These are phyloP conservation scores for Laspeyria flexula DNA, from an alignment of 2,888 invertebrate genomes.

Conservation along the genomic window DNA sequence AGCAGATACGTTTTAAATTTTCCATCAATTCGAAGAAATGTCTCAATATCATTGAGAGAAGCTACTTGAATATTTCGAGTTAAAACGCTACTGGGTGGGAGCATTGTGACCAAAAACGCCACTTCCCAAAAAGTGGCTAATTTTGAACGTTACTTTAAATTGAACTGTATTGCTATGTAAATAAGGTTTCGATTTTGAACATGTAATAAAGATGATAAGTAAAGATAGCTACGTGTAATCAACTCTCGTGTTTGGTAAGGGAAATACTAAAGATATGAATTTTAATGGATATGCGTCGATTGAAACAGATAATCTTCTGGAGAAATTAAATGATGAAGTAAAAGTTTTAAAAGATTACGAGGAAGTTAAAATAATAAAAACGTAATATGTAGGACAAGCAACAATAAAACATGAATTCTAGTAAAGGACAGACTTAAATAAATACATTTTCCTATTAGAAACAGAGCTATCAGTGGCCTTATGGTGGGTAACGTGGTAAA, in stretches of 20 bases:
- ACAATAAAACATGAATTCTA: too few relatives aligned
- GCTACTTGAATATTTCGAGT: constrained; percentile 31
- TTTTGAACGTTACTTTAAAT: constrained; percentile 21
- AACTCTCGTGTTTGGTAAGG: constrained; percentile 47
- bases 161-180: constrained; percentile 4
- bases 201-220: constrained; percentile 27
- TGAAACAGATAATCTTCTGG: constrained; percentile 22
- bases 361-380: too few relatives aligned
- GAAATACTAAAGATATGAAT: constrained; percentile 49
- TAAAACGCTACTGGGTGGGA: constrained; percentile 42
- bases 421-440: too few relatives aligned
- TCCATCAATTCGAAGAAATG: constrained; percentile 18
- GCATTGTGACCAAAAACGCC: constrained; percentile 49
- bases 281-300: constrained; percentile 40
- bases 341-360: too few relatives aligned
- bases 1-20: constrained; percentile 12
- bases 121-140: constrained; percentile 47
- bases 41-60: constrained; percentile 15
- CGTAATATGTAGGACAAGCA: too few relatives aligned
- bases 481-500: too few relatives aligned
- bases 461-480: too few relatives aligned
- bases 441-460: too few relatives aligned
- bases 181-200: constrained; percentile 15
- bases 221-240: constrained; percentile 54
- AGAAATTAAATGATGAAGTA: too few relatives aligned